A percentile compares a stretch with the other conserved stretches of the same genome.
Conservation (phyloP, 2,113 vertebrate genomes). For the Cephalopterus ornatus region DNA sequence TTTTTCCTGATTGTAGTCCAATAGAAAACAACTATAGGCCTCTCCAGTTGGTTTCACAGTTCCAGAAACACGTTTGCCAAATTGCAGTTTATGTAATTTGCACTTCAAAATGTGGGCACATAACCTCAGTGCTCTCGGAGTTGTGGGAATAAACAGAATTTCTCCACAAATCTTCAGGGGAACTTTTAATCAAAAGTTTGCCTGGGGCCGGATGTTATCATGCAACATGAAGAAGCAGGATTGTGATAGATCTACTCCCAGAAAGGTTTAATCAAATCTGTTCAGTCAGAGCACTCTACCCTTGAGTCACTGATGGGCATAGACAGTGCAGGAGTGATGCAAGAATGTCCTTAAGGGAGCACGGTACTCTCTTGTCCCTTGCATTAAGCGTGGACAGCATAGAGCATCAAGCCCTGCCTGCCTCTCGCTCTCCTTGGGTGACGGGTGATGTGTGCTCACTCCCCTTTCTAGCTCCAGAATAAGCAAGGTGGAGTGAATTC, state of each 20-base stretch:
- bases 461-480: not conserved
- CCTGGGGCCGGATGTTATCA: constrained; percentile 58
- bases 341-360: constrained; percentile 39
- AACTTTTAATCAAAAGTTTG: constrained; percentile 64
- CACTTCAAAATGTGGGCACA: constrained; percentile 63
- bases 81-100: constrained; percentile 56
- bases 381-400: rapidly evolving
- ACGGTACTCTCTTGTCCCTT: not conserved
- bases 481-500: not conserved
- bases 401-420: not conserved
- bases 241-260: constrained; percentile 58
- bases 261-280: constrained; percentile 63
- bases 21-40: not conserved
- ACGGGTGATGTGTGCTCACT: not conserved
- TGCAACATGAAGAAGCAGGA: constrained; percentile 59
- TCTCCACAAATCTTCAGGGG: constrained; percentile 51
- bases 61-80: constrained; percentile 29
- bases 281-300: constrained; percentile 27
- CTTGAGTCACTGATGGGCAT: constrained; percentile 60
- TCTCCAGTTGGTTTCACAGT: not conserved
- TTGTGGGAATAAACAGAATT: constrained; percentile 66
- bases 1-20: not conserved
- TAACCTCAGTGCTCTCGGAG: constrained; percentile 39
- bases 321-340: constrained; percentile 8
- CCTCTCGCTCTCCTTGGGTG: not conserved